These are phyloP conservation scores for Thunnus albacares DNA, from an alignment of 2,797 vertebrate genomes.

Conservation along the genomic window DNA sequence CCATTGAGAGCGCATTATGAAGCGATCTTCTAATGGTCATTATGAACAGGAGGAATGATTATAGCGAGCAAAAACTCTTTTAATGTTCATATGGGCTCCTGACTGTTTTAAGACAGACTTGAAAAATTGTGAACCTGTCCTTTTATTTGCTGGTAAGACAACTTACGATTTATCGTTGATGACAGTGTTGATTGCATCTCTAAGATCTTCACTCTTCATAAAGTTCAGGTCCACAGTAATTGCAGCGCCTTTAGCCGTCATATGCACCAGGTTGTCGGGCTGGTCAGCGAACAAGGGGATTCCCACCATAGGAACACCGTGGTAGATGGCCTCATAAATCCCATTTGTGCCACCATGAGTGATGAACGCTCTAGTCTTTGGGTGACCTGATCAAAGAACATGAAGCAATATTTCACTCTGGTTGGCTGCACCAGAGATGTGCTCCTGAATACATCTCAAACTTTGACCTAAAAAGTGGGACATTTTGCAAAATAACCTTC, in stretches of 20 bases:
- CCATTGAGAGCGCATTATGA: no score
- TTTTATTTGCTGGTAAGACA: background rate
- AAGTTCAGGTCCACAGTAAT: slow-evolving; percentile 65
- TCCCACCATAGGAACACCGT: slow-evolving; percentile 92
- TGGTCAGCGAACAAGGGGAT: slow-evolving; percentile 93
- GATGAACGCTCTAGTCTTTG: slow-evolving; percentile 90
- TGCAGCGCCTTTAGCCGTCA: slow-evolving; percentile 90
- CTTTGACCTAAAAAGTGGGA: no score
- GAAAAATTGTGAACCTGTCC: no score
- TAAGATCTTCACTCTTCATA: slow-evolving; percentile 80
- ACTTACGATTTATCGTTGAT: slow-evolving; percentile 80
- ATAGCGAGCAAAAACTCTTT: no score
- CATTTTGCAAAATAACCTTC: no score
- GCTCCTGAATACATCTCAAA: no score
- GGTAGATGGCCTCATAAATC: slow-evolving; percentile 95
- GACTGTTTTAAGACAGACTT: no score
- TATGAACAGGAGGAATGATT: no score
- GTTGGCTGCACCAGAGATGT: no score
- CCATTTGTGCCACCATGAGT: slow-evolving; percentile 90
- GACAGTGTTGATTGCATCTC: slow-evolving; percentile 83
- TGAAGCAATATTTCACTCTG: background rate
- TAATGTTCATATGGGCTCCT: no score
- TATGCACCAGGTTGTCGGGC: slow-evolving; percentile 89
- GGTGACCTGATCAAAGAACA: slow-evolving; percentile 86
- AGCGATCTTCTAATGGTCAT: no score